Base-by-base conservation (phyloP, 2,888 invertebrate species). In the Pachycephus smyrnensis region DNA sequence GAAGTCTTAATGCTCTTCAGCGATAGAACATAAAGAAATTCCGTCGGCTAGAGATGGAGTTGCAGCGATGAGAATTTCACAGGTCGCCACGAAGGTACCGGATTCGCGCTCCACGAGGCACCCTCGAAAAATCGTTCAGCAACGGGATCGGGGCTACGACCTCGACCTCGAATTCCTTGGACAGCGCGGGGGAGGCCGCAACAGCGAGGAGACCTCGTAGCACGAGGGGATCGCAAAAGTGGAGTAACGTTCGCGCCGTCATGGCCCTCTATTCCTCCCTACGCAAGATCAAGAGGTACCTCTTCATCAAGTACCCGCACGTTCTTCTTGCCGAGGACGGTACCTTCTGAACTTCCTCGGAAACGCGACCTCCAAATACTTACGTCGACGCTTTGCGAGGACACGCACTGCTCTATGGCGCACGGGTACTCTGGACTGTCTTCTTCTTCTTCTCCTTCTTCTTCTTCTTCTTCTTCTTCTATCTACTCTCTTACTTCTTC, bases 231-330 rank as follows among this genome's bases (percentile, higher is more conserved):
- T 90, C 91, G 77, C 96, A 96, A 93, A 96, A 96, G 92, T 97
- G 97, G 97, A 95, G 95, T 92, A 96, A 96, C 93, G 95, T 97
- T 89, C 94, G 96, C 91, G 96, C 96, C 89, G 97, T 96, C 91
- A 96, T 97, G 96, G 96, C 96, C 90, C 96, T 96, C 94, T 97
- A 97, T 94, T 95, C 96, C 93, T 95, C 96, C 88, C 95, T 97
- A 92, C 94, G 97, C 93, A 96, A 96, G 94, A 97, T 97, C 93
- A 96, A 97, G 95, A 97, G 97, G 97, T 96, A 92, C 84, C 55
- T 55, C 55, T 55, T 55, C 75, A 68, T 69, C 77, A 68, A 76
- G 80, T 71, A 76, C 76, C 76, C 75, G 55, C 55, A 55, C 55
- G 55, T 23, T 55, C 55, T 55, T 55, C 55, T 85, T 85, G 82